Conservation (phyloP, 2,888 invertebrate genomes). For the Pristionchus arcanus region DNA sequence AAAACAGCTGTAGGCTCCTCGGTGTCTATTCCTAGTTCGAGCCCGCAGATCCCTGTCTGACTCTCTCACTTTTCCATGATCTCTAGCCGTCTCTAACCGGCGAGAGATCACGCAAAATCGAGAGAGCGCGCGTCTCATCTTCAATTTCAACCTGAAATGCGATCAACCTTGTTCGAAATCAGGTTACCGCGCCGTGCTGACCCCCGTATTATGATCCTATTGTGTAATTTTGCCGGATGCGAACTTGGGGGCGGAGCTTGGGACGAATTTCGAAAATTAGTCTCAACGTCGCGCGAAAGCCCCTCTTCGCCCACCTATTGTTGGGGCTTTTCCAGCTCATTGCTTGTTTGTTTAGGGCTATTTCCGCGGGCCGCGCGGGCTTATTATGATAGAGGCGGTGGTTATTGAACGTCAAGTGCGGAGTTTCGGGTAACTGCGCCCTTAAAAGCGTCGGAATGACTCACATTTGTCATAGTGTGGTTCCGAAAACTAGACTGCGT, state of each 20-base stretch:
- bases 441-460: constrained; percentile 12
- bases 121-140: neutral
- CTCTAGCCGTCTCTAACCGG: neutral
- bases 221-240: neutral
- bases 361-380: neutral
- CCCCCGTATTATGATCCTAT: neutral
- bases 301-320: constrained; percentile 1
- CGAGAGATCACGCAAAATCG: neutral
- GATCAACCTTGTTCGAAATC: neutral
- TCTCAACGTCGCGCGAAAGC: neutral
- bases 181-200: neutral
- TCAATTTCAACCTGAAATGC: constrained; percentile 9
- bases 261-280: constrained; percentile 5
- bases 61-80: no score
- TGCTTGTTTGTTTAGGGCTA: neutral
- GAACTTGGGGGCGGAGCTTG: constrained; percentile 31
- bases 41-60: neutral
- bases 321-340: neutral
- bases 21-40: neutral
- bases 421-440: neutral
- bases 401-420: neutral
- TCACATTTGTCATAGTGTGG: neutral
- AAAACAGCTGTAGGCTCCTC: neutral
- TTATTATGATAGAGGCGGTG: neutral
- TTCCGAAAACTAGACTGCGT: neutral